Conservation (phyloP, 2,797 vertebrate genomes). For the Hypotaenidia philippensis region DNA sequence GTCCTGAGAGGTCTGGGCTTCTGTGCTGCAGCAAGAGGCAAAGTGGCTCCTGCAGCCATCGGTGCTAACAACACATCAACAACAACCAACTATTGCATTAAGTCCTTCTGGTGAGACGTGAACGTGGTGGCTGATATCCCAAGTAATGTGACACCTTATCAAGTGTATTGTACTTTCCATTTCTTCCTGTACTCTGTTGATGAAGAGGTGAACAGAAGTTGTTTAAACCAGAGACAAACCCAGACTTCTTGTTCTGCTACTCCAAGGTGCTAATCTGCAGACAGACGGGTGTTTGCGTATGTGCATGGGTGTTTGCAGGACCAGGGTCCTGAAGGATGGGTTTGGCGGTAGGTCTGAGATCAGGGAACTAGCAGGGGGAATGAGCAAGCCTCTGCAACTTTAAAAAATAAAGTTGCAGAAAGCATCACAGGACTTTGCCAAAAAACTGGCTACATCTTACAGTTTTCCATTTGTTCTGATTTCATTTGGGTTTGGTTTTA, state of each 20-base stretch:
- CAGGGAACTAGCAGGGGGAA: constrained; percentile 58
- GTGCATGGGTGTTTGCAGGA: not conserved
- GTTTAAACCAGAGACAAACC: constrained; percentile 35
- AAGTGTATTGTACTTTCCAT: constrained; percentile 75
- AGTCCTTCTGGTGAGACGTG: constrained; percentile 68
- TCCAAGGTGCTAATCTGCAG: constrained; percentile 55
- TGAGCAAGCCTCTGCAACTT: constrained; percentile 53
- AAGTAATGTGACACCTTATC: constrained; percentile 71
- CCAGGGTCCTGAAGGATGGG: constrained; percentile 38
- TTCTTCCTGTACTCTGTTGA: constrained; percentile 74
- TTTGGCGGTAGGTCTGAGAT: constrained; percentile 44
- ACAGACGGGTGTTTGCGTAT: not conserved
- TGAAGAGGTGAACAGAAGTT: constrained; percentile 71
- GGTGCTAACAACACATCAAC: constrained; percentile 81
- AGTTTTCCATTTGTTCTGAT: constrained; percentile 49
- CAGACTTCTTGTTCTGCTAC: not conserved
- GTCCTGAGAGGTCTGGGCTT: constrained; percentile 32
- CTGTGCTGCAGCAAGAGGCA: constrained; percentile 37
- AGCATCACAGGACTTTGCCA: constrained; percentile 59
- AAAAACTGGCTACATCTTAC: constrained; percentile 73
- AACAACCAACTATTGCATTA: constrained; percentile 49
- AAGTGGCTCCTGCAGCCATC: constrained; percentile 73
- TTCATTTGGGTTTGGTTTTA: constrained; percentile 61
- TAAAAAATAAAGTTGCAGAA: constrained; percentile 58
- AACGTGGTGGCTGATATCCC: constrained; percentile 76